Evolutionary conservation across 2,797 vertebrate genomes (phyloP).

Genomic region (Microctenopoma stevenorrisi): DNA sequence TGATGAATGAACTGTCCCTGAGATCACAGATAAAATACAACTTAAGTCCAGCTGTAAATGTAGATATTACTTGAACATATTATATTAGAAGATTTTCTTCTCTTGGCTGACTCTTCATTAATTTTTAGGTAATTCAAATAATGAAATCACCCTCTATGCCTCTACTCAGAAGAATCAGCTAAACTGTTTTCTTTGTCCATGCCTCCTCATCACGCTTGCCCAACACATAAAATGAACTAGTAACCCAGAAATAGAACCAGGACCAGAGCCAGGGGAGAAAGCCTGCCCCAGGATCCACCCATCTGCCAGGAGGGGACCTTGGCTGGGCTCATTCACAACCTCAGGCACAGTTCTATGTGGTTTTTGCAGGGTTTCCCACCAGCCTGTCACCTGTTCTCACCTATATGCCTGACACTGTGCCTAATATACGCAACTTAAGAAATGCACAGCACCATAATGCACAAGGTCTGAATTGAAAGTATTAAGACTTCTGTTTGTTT

Average conservation of each 20-base stretch:
- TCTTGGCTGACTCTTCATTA: not conserved
- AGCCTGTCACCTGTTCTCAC: conserved; percentile 1
- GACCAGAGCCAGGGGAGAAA: conserved; percentile 23
- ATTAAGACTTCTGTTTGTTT: conserved; percentile 26
- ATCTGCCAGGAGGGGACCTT: conserved; percentile 65
- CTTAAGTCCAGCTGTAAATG: not conserved
- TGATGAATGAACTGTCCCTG: no score
- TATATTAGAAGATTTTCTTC: not conserved
- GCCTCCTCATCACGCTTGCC: not conserved
- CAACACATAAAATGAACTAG: conserved; percentile 41
- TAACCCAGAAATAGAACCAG: conserved; percentile 68
- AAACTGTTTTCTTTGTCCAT: conserved; percentile 5
- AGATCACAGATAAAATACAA: conserved; percentile 2
- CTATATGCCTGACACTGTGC: not conserved
- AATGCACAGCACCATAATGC: not conserved
- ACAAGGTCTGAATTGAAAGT: conserved; percentile 7
- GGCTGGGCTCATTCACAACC: conserved; percentile 47
- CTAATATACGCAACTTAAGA: accelerated
- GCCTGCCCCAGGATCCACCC: conserved; percentile 62
- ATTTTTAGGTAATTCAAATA: conserved; percentile 29
- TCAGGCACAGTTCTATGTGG: conserved; percentile 29
- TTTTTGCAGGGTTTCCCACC: conserved; percentile 2
- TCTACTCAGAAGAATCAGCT: not conserved
- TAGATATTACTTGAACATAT: not conserved
- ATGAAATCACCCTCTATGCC: not conserved